phyloP scores from a whole-genome alignment of 2,113 vertebrate species.

The Poeciliopsis turrubarensis region DNA sequence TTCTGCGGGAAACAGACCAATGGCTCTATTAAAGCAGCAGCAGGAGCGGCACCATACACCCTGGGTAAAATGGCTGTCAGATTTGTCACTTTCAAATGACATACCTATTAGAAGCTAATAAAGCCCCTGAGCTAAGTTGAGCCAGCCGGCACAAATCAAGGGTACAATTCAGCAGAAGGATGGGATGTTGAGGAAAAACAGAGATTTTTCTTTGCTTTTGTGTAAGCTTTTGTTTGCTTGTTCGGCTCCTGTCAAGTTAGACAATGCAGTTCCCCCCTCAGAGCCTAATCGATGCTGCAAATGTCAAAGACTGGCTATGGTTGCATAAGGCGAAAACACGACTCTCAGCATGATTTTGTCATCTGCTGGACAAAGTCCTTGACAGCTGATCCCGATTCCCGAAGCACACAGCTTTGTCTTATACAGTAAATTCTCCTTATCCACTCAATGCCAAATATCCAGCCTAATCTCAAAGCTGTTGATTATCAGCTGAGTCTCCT shows the following conservation, averaged over 20 bases:
- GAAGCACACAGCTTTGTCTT: constrained; percentile 46
- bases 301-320: constrained; percentile 70
- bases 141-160: constrained; percentile 68
- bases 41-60: constrained; percentile 52
- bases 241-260: constrained; percentile 68
- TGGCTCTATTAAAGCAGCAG: constrained; percentile 70
- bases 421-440: constrained; percentile 36
- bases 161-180: constrained; percentile 58
- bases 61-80: constrained; percentile 75
- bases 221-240: constrained; percentile 61
- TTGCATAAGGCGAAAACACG: constrained; percentile 55
- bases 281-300: constrained; percentile 75
- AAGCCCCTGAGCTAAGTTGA: constrained; percentile 70
- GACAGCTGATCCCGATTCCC: constrained; percentile 50
- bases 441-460: constrained; percentile 50
- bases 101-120: constrained; percentile 79
- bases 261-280: constrained; percentile 62
- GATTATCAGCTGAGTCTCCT: constrained; percentile 47
- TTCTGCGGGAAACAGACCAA: constrained; percentile 68
- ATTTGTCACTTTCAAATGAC: constrained; percentile 81
- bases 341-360: constrained; percentile 57
- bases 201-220: constrained; percentile 65
- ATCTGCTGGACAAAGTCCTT: constrained; percentile 68
- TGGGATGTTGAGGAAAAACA: constrained; percentile 62
- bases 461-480: constrained; percentile 36